These are phyloP conservation scores for Orussus abietinus DNA, from an alignment of 1,140 invertebrate genomes.

Conservation along the genomic window DNA sequence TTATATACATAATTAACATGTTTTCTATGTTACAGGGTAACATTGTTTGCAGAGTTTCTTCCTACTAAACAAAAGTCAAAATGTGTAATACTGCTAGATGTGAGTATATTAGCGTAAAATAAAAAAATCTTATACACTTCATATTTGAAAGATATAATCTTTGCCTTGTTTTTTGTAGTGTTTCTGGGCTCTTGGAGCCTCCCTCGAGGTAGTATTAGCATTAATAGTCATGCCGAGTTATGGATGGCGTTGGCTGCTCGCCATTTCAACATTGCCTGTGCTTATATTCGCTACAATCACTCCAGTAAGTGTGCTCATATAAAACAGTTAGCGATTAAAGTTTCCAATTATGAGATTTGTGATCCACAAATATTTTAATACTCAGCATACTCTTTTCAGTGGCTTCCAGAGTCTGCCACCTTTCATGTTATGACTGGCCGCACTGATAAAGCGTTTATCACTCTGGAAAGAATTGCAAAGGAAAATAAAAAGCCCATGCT, in stretches of 20 bases:
- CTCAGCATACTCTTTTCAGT: too few relatives aligned
- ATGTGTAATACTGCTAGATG: slow-evolving; percentile 91
- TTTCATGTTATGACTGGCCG: slow-evolving; percentile 83
- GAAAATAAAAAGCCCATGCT: slow-evolving; percentile 90
- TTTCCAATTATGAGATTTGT: too few relatives aligned
- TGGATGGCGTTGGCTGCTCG: slow-evolving; percentile 88
- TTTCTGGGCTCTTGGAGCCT: slow-evolving; percentile 94
- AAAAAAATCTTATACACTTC: slow-evolving; percentile 12
- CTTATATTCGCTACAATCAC: slow-evolving; percentile 78
- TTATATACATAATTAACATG: slow-evolving; percentile 9
- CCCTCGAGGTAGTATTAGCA: slow-evolving; percentile 87
- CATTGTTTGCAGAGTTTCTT: slow-evolving; percentile 94
- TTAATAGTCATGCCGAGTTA: slow-evolving; percentile 87
- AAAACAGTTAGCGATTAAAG: too few relatives aligned
- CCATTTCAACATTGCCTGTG: slow-evolving; percentile 81
- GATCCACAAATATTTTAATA: too few relatives aligned
- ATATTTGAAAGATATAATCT: slow-evolving; percentile 10
- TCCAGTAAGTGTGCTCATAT: slow-evolving; percentile 63
- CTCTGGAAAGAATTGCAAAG: slow-evolving; percentile 77
- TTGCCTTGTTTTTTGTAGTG: slow-evolving; percentile 68
- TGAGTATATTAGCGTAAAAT: slow-evolving; percentile 54
- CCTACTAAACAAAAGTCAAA: slow-evolving; percentile 89
- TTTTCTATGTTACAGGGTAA: slow-evolving; percentile 67
- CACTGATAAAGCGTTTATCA: slow-evolving; percentile 79
- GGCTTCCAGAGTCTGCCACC: slow-evolving; percentile 89